These are phyloP conservation scores for Silurus glanis DNA, from an alignment of 2,113 vertebrate species.

Conservation along the genomic window DNA sequence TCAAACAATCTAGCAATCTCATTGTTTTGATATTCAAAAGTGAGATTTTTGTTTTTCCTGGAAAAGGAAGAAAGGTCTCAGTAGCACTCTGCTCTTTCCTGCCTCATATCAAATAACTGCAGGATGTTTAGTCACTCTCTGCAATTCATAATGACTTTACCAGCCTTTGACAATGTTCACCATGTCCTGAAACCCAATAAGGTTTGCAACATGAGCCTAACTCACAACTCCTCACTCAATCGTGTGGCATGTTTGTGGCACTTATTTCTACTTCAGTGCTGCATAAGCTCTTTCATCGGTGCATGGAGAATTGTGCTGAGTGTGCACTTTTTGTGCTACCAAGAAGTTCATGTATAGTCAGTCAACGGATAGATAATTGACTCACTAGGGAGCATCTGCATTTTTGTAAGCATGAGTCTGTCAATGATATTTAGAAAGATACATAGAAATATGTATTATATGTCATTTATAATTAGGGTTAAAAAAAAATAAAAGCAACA, in stretches of 20 bases:
- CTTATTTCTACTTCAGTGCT: not conserved
- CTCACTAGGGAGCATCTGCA: not conserved
- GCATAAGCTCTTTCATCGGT: not conserved
- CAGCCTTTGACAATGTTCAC: not conserved
- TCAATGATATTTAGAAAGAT: not conserved
- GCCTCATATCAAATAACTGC: not conserved
- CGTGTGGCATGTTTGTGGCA: not conserved
- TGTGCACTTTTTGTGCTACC: not conserved
- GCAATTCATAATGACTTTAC: constrained; percentile 8
- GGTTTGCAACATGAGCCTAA: not conserved
- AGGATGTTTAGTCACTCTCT: constrained; percentile 22
- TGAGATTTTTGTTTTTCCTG: not conserved
- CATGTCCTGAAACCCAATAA: constrained; percentile 19
- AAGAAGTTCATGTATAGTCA: not conserved
- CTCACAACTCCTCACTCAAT: constrained; percentile 29
- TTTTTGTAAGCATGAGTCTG: not conserved
- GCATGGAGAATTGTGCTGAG: not conserved
- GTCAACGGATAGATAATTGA: not conserved
- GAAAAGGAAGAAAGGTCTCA: not conserved
- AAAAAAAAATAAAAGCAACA: not conserved
- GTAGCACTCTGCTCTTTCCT: not conserved
- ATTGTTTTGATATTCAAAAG: constrained; percentile 22
- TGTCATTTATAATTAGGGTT: not conserved
- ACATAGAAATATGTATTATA: not conserved
- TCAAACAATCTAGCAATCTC: not conserved